These are phyloP conservation scores for Sabatieria punctata DNA, from an alignment of 2,888 invertebrate species.

Conservation along the genomic window DNA sequence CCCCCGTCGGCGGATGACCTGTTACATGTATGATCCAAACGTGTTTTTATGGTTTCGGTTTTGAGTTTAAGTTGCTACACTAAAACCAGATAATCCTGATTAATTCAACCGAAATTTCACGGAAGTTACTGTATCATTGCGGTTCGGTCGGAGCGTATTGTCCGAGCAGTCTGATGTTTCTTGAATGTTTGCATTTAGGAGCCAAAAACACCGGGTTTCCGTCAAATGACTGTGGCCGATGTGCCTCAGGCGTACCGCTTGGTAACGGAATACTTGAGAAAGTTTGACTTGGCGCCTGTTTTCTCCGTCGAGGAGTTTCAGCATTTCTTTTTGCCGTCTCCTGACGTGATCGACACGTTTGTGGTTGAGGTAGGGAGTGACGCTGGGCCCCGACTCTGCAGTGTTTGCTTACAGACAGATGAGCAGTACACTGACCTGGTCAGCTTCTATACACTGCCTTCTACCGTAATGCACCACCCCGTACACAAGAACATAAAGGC, in stretches of 20 bases:
- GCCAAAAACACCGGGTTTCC: constrained; percentile 43
- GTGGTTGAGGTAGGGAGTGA: constrained; percentile 58
- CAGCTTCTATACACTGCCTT: constrained; percentile 93
- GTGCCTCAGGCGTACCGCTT: constrained; percentile 35
- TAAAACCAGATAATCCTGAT: too few relatives aligned
- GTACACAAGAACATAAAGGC: constrained; percentile 76
- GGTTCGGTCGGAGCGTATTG: not conserved
- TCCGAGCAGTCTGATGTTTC: not conserved
- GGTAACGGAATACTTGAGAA: constrained; percentile 50
- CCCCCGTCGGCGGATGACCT: too few relatives aligned
- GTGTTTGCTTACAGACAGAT: constrained; percentile 24
- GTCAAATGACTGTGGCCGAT: constrained; percentile 37
- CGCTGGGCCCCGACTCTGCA: not conserved
- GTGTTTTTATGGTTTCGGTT: too few relatives aligned
- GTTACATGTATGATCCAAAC: too few relatives aligned
- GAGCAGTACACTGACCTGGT: constrained; percentile 58
- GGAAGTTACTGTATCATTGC: too few relatives aligned
- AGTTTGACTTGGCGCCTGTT: constrained; percentile 73
- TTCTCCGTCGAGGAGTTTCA: constrained; percentile 81
- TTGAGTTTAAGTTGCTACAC: too few relatives aligned
- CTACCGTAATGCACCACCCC: constrained; percentile 93
- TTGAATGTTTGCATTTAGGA: too few relatives aligned
- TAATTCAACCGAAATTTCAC: too few relatives aligned
- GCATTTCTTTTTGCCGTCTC: constrained; percentile 85
- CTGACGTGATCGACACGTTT: constrained; percentile 81